phyloP scores from a whole-genome alignment of 1,140 invertebrate genomes.

The Ceratosolen fusciceps region DNA sequence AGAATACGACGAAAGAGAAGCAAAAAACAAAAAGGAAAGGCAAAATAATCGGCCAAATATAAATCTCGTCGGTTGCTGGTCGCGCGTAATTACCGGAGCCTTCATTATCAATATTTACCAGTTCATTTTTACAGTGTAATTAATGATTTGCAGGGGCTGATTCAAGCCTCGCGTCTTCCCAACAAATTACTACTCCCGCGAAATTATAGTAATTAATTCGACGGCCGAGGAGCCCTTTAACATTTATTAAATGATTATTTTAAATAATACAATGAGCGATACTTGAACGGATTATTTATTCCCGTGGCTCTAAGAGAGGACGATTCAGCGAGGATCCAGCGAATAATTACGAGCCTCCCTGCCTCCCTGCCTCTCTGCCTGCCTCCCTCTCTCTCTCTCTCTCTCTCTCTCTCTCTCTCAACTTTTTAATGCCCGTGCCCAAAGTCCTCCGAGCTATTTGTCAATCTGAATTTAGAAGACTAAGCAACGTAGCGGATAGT shows the following conservation, averaged over 20 bases:
- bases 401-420: no score
- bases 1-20: no score
- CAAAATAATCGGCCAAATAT: conserved; percentile 35
- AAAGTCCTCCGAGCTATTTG: neutral
- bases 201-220: conserved; percentile 24
- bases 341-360: neutral
- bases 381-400: neutral
- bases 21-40: no score
- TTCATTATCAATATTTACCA: conserved; percentile 50
- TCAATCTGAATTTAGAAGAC: neutral
- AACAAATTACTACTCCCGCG: conserved; percentile 20
- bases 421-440: neutral
- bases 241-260: conserved; percentile 31
- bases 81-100: conserved; percentile 40
- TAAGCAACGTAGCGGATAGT: neutral
- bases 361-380: neutral
- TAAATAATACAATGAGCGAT: conserved; percentile 45
- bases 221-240: neutral
- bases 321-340: neutral
- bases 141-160: conserved; percentile 32
- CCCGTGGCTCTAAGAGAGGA: neutral
- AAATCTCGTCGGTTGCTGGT: conserved; percentile 35
- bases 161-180: conserved; percentile 11
- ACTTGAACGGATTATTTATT: conserved; percentile 7
- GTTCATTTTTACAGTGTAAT: conserved; percentile 38